Evolutionary conservation across 2,888 invertebrate genomes (phyloP).

Genomic region (Apotomis betuletana): DNA sequence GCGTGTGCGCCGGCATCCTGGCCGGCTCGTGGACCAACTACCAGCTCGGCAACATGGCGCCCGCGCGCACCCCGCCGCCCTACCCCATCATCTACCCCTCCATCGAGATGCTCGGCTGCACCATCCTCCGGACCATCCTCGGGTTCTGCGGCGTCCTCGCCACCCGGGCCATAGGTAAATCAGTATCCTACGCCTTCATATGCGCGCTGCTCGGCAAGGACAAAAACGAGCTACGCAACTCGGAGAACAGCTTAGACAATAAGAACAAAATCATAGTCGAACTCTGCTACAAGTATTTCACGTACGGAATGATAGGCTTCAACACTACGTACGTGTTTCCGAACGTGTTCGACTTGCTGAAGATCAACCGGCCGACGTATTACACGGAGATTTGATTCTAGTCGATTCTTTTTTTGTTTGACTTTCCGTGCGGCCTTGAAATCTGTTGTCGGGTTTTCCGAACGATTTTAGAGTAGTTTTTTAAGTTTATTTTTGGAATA

Average conservation of each 20-base stretch:
- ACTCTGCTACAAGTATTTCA: slow-evolving; percentile 91
- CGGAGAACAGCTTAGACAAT: slow-evolving; percentile 86
- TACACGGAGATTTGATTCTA: slow-evolving; percentile 90
- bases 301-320: slow-evolving; percentile 91
- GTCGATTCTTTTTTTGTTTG: slow-evolving; percentile 33
- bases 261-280: slow-evolving; percentile 90
- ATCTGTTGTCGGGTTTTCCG: slow-evolving; percentile 7
- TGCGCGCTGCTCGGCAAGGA: slow-evolving; percentile 88
- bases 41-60: slow-evolving; percentile 88
- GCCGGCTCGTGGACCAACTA: slow-evolving; percentile 93
- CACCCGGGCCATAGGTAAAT: slow-evolving; percentile 87
- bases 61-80: slow-evolving; percentile 85
- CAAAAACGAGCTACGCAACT: slow-evolving; percentile 85
- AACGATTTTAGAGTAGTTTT: slow-evolving; percentile 1
- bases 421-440: slow-evolving; percentile 23
- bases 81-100: slow-evolving; percentile 92
- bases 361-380: slow-evolving; percentile 92
- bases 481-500: background rate
- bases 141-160: slow-evolving; percentile 90
- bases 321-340: slow-evolving; percentile 91
- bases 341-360: slow-evolving; percentile 88
- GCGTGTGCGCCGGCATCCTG: slow-evolving; percentile 90
- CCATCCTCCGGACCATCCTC: slow-evolving; percentile 87
- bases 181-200: slow-evolving; percentile 86
- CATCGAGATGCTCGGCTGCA: slow-evolving; percentile 86